phyloP scores from a whole-genome alignment of 2,888 invertebrate species.

The Junonia oenone region DNA sequence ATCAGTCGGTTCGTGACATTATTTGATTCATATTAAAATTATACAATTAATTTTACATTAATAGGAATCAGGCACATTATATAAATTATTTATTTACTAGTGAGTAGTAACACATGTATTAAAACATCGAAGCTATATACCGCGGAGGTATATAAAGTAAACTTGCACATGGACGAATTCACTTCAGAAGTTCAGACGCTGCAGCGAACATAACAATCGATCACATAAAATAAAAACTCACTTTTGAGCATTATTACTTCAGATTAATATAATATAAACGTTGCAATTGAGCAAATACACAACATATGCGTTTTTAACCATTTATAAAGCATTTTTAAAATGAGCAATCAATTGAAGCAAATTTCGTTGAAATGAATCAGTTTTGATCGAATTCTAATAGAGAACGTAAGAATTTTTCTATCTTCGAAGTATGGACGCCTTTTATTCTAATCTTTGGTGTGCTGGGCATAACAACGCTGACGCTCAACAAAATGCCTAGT shows the following conservation, averaged over 20 bases:
- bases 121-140: constrained; percentile 41
- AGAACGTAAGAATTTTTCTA: constrained; percentile 45
- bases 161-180: constrained; percentile 50
- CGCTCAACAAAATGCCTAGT: constrained; percentile 43
- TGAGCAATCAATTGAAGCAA: constrained; percentile 55
- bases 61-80: constrained; percentile 78
- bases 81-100: constrained; percentile 57
- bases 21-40: constrained; percentile 72
- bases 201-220: constrained; percentile 50
- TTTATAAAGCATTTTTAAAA: constrained; percentile 38
- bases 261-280: constrained; percentile 43
- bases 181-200: constrained; percentile 40
- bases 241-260: constrained; percentile 70
- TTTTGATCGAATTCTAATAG: constrained; percentile 36
- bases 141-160: constrained; percentile 34
- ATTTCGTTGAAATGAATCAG: constrained; percentile 52
- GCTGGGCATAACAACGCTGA: constrained; percentile 61
- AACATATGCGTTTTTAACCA: constrained; percentile 31
- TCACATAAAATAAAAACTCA: constrained; percentile 62
- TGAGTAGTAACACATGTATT: constrained; percentile 49
- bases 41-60: constrained; percentile 74
- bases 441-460: constrained; percentile 77
- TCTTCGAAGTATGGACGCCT: constrained; percentile 50
- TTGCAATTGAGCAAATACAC: constrained; percentile 69
- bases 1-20: constrained; percentile 76